A percentile compares a stretch with the other conserved stretches of the same genome.
These are phyloP conservation scores for Drosophila neocordata DNA, from an alignment of 1,140 invertebrate genomes.

Conservation along the genomic window DNA sequence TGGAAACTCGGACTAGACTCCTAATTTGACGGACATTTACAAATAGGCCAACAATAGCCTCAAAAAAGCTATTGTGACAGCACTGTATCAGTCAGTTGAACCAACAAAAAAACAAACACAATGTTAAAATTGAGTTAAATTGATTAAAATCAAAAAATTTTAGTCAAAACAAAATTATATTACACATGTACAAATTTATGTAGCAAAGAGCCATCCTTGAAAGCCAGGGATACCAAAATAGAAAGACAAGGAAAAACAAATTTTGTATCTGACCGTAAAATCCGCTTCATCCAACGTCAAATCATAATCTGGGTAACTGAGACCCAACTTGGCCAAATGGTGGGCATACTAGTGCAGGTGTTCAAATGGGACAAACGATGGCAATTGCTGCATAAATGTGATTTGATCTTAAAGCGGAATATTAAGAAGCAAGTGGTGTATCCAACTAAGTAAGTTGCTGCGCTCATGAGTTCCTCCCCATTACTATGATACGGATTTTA, in stretches of 20 bases:
- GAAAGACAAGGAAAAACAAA: not conserved
- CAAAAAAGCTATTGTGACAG: not conserved
- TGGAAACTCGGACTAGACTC: too few relatives aligned
- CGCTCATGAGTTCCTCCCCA: not conserved
- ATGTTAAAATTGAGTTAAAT: slow-evolving; percentile 9
- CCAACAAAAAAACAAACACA: slow-evolving; percentile 31
- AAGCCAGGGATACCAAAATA: not conserved
- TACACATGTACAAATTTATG: not conserved
- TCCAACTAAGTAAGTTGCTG: slow-evolving; percentile 62
- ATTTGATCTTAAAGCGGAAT: slow-evolving; percentile 47
- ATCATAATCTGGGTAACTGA: not conserved
- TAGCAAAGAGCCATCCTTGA: not conserved
- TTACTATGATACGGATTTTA: not conserved
- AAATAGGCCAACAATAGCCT: not conserved
- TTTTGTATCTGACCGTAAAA: not conserved
- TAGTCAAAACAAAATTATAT: slow-evolving; percentile 1
- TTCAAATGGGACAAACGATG: slow-evolving; percentile 67
- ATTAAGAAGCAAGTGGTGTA: slow-evolving; percentile 64
- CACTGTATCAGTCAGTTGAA: not conserved
- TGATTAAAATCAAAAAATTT: not conserved
- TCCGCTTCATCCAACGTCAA: too few relatives aligned
- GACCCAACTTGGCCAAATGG: not conserved
- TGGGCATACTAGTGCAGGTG: slow-evolving; percentile 64
- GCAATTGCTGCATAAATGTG: slow-evolving; percentile 56
- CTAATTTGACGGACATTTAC: too few relatives aligned